Evolutionary conservation across 1,140 invertebrate genomes (phyloP), one percentile per base, ranked within the genome.

Genomic region (Ephestia elutella): DNA sequence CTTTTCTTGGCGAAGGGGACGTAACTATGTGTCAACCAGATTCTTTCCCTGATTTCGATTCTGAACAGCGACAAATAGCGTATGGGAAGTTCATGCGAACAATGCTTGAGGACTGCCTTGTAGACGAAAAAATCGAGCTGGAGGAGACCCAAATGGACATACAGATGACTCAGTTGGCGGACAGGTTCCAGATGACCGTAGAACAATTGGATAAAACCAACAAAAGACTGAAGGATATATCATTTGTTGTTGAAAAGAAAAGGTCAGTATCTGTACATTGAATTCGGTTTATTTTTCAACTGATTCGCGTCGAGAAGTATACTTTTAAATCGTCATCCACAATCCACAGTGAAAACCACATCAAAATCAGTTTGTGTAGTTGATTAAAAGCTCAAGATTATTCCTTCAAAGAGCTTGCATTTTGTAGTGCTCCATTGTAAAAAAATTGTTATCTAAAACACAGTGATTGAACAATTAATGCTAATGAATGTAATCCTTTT

Each of bases 201-300:
- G 73, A 85, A 9, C 70, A 79, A 19, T 53, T 89, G 3, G 82
- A 86, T 17, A 80, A 82, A 60, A 88, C 85, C 5, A 82, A 79
- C 56, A 65, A 73, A 28, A 61, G 86, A 11, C 44, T 89, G 10
- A 84, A 81, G 44, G 79, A 86, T 49, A 82, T 89, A 44, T 76
- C 73, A n/a, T 89, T 89, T 70, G 72, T 82, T 58, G 78, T 75
- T 5, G 82, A 87, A 60, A 84, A 87, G 60, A 80, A 89, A 54
- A 79, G 84, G 87, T 86, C 65, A 59, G 68, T 71, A 50, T n/a
- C 9, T 54, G 3, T 49, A n/a, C 48, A 49, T 9, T 49, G 48
- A 17, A 49, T 8, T 17, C 1, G 2, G 1, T 17, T 50, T 50
- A 9, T 50, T 18, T 38, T 38, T 55, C 38, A 17, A 48, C 18